Conservation (phyloP, 2,888 invertebrate genomes). For the Hipparchia semele region DNA sequence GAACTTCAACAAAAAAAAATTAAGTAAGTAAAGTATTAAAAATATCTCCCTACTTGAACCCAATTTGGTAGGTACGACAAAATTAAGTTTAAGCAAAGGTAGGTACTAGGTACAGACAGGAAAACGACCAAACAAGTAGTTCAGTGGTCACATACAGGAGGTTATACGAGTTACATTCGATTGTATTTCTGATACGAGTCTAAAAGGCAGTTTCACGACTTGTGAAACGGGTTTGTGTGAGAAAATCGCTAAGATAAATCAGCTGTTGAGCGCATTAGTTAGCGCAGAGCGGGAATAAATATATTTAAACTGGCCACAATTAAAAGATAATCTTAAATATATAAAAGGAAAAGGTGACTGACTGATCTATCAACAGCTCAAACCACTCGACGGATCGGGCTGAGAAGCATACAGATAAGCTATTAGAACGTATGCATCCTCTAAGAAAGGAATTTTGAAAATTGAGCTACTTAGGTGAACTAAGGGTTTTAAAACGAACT, state of each 20-base stretch:
- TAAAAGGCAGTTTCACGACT: conserved; percentile 30
- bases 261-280: conserved; percentile 22
- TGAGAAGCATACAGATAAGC: no score
- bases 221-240: conserved; percentile 33
- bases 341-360: no score
- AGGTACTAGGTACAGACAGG: not conserved
- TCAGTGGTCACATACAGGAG: not conserved
- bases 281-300: not conserved
- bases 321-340: no score
- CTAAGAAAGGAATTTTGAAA: no score
- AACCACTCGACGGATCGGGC: no score
- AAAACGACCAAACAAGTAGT: not conserved
- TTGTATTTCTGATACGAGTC: conserved; percentile 23
- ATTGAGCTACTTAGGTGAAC: no score
- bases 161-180: conserved; percentile 26
- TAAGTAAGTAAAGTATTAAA: not conserved
- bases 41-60: not conserved
- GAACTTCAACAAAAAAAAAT: no score
- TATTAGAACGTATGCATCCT: no score
- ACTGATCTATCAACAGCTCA: no score
- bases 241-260: conserved; percentile 33
- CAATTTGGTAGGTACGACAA: not conserved
- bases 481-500: no score
- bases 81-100: not conserved
- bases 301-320: not conserved